Base-by-base conservation (phyloP, 2,797 vertebrate species). In the Furcifer pardalis region DNA sequence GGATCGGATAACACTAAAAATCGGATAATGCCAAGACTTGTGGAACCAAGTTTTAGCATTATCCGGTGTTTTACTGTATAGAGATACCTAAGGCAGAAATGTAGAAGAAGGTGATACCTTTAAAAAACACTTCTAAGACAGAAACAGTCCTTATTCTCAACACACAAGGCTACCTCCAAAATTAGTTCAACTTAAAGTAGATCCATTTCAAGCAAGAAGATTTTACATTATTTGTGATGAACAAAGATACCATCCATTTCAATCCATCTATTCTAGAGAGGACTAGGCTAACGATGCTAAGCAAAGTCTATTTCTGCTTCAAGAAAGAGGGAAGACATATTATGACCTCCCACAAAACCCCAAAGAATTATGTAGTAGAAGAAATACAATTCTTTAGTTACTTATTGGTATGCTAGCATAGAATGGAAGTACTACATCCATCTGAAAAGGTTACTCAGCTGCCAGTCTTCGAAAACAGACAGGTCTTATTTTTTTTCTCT, bases 291-390 rank as follows among this genome's bases (percentile, higher is more conserved):
- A 56, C 21, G 52, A 56, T 56, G 21, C 75, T 85, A 82, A 49
- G 76, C 32, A 37, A 65, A 56, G 19, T 19, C 52, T 9, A 35
- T 72, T 9, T 82, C 9, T 73, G 0, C 82, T 84, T 89, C 75
- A 79, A 77, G 78, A 69, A 27, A 15, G 82, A 3, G 46, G 73
- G 13, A 56, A 56, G 32, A 76, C 87, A 79, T 83, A 21, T 3
- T 13, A 78, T 69, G 77, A 15, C 19, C 56, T 62, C n/a, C 30
- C 73, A 71, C 66, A 71, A 63, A 35, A 52, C 3, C n/a, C 7
- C 21, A 49, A 59, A 30, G 1, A 4, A 27, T 32, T 32, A 44
- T 83, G 77, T 35, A 60, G 17, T 56, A 4, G 52, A 56, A 56
- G 21, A n/a, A 49, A n/a, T n/a, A n/a, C n/a, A 56, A 56, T 15